phyloP scores from a whole-genome alignment of 2,797 vertebrate species.

The Zonotrichia albicollis region DNA sequence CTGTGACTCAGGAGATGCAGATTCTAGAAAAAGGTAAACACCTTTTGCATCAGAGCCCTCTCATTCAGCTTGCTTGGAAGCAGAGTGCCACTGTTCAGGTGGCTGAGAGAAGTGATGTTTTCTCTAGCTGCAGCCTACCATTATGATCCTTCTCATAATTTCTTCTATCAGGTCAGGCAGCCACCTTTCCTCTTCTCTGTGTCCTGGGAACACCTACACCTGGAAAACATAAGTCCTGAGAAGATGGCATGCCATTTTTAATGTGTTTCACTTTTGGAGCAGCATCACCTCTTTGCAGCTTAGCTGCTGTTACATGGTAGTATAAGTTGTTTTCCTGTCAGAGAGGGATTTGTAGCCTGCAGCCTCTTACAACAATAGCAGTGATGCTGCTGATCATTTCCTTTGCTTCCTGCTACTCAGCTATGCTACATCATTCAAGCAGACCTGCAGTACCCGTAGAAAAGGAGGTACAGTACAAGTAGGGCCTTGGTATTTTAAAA shows the following conservation, averaged over 20 bases:
- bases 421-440: not conserved
- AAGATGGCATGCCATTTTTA: not conserved
- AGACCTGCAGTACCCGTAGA: not conserved
- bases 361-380: not conserved
- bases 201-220: not conserved
- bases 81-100: not conserved
- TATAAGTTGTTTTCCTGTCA: not conserved
- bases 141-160: not conserved
- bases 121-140: not conserved
- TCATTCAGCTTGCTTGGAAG: not conserved
- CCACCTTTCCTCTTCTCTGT: not conserved
- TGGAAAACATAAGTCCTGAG: not conserved
- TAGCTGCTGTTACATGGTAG: not conserved
- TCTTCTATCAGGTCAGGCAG: not conserved
- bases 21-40: not conserved
- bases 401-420: not conserved
- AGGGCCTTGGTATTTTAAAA: not conserved
- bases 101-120: not conserved
- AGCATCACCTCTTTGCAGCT: not conserved
- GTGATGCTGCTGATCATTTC: not conserved
- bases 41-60: not conserved
- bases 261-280: not conserved
- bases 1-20: not conserved
- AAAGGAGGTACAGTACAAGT: not conserved
- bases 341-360: not conserved